Evolutionary conservation across 2,113 vertebrate genomes (phyloP).

Genomic region (Pagrus major): DNA sequence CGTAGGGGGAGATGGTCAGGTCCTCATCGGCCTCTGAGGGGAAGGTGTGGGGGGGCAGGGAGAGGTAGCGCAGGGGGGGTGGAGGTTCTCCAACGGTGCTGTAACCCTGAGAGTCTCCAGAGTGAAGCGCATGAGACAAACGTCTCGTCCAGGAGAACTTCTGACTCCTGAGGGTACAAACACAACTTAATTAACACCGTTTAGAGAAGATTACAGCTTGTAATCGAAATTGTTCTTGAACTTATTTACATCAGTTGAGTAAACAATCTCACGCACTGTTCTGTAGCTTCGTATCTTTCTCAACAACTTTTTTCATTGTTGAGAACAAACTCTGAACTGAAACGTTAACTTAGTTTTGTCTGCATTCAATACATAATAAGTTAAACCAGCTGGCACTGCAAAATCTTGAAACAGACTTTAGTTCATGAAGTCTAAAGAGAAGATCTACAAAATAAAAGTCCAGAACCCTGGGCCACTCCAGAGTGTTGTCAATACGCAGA

Average conservation of each 20-base stretch:
- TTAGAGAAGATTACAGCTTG: neutral
- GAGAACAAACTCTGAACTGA: neutral
- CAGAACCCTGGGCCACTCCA: neutral
- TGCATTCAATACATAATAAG: neutral
- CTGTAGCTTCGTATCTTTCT: too few relatives aligned
- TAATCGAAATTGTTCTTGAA: neutral
- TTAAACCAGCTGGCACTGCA: neutral
- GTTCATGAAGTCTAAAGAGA: neutral
- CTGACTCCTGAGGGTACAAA: slow-evolving; percentile 57
- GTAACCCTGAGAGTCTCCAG: slow-evolving; percentile 85
- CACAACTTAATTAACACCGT: neutral
- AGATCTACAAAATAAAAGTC: neutral
- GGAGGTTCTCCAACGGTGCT: slow-evolving; percentile 87
- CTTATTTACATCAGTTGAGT: neutral
- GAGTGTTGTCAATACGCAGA: neutral
- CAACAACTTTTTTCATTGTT: neutral
- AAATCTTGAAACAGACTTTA: neutral
- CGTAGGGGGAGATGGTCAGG: slow-evolving; percentile 95
- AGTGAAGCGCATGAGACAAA: slow-evolving; percentile 71
- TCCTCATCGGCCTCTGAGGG: slow-evolving; percentile 87
- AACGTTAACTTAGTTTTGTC: neutral
- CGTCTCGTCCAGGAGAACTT: slow-evolving; percentile 69
- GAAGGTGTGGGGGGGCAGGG: slow-evolving; percentile 81
- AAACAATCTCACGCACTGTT: neutral
- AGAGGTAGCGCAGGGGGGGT: slow-evolving; percentile 48